These are phyloP conservation scores for Macaria liturata DNA, from an alignment of 2,888 invertebrate species.

Conservation along the genomic window DNA sequence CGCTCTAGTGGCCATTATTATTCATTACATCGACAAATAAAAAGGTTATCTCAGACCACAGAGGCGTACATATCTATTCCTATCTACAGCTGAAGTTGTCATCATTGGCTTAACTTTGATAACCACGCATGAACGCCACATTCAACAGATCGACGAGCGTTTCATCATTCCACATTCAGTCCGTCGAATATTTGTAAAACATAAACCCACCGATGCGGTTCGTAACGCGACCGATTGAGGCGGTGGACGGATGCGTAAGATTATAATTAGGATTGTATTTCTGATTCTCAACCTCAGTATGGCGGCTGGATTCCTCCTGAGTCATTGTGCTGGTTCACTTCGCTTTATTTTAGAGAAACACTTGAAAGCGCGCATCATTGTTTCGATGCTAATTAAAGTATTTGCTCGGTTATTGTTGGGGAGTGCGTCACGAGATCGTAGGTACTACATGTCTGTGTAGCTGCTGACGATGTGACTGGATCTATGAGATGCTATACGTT, in stretches of 20 bases:
- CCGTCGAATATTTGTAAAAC: conserved; percentile 14
- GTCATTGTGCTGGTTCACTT: conserved; percentile 82
- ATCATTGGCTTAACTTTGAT: too few species aligned
- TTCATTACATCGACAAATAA: too few species aligned
- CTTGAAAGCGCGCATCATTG: conserved; percentile 77
- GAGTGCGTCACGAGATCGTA: background rate
- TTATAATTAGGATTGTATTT: conserved; percentile 84
- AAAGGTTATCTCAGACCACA: too few species aligned
- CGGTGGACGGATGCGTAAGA: conserved; percentile 80
- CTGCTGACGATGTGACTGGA: too few species aligned
- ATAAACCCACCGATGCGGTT: conserved; percentile 36
- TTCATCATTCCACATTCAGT: too few species aligned
- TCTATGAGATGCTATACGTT: too few species aligned
- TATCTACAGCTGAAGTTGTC: too few species aligned
- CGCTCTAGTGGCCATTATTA: too few species aligned
- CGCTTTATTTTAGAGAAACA: conserved; percentile 82
- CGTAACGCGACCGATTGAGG: conserved; percentile 73
- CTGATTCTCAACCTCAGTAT: conserved; percentile 80
- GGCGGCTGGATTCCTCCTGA: conserved; percentile 82
- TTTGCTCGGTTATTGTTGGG: conserved; percentile 25
- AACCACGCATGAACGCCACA: too few species aligned
- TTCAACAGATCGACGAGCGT: too few species aligned
- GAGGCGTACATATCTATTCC: too few species aligned
- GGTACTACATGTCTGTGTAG: too few species aligned
- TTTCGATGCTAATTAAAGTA: conserved; percentile 50